Base-by-base conservation (phyloP, 1,140 invertebrate species). In the Zaprionus ornatus region DNA sequence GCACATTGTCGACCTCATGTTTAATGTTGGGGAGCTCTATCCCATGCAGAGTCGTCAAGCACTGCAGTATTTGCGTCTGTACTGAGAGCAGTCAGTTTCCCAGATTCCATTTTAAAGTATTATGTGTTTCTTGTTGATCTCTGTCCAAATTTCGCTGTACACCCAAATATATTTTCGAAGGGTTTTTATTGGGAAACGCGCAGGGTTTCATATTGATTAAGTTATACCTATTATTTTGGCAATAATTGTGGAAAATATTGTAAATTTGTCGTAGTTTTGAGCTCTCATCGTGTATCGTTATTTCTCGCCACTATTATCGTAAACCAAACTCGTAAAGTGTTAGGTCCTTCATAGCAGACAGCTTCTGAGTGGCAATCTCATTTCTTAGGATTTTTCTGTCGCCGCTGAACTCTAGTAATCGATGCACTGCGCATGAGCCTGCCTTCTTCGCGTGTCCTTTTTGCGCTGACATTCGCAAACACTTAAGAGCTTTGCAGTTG, bases 1-100 rank as follows among this genome's bases (percentile, higher is more conserved):
- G 79, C 95, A 95, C 67, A 93, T 95, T 7, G 94, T 95, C 10
- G 95, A 96, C 72, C 84, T 96, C 6, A 94, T 94, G 88, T 86
- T 93, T 13, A 75, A 90, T 2, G 94, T 95, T 0, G 95, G 95
- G 1, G 87, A 93, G 15, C 75, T 94, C 3, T 92, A 94, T 37
- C 93, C 93, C 9, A 91, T 94, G 35, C 88, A 91, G 32, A 93
- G 93, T 61, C 86, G 84, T 15, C 88, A 88, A 64, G 93, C 93
- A 0, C 37, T 92, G 0, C 86, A 92, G 60, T 92, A 92, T 37
- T 64, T 92, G 48, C 78, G 85, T 12, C 85, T 88, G 35, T 90
- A 85, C 21, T 88, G 62, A 79, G 21, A 10, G 3, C 1, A 4
- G 29, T 7, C 13, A 17, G n/a, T 45, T 50, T 23, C 4, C 21